Percentiles rank a stretch among this genome's conserved stretches.
Conservation (phyloP, 1,140 invertebrate species). For the Drosophila funebris region DNA sequence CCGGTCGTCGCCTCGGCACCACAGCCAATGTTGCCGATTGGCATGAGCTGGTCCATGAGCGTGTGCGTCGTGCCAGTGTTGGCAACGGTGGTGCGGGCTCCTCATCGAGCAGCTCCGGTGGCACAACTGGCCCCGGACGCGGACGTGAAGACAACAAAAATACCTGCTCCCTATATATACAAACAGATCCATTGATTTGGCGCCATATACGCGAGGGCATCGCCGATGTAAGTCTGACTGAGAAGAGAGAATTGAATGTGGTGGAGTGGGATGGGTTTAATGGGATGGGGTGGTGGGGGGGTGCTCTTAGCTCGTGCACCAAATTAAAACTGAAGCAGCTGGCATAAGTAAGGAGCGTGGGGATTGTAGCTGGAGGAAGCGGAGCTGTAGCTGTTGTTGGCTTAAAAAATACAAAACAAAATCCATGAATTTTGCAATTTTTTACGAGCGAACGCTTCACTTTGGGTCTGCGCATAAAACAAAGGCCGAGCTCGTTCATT, state of each 20-base stretch:
- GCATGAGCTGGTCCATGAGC: conserved; percentile 79
- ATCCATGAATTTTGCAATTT: conserved; percentile 73
- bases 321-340: conserved; percentile 48
- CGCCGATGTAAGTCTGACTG: conserved; percentile 86
- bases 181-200: conserved; percentile 99
- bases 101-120: conserved; percentile 82
- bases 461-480: conserved; percentile 68
- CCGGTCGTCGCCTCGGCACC: conserved; percentile 65
- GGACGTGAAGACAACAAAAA: conserved; percentile 90
- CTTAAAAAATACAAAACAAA: conserved; percentile 41
- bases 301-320: conserved; percentile 24
- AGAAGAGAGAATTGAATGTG: background rate
- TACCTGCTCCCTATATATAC: conserved; percentile 97
- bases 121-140: conserved; percentile 81
- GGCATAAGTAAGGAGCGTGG: background rate
- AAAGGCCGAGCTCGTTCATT: conserved; percentile 37
- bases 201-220: conserved; percentile 92
- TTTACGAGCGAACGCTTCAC: conserved; percentile 60
- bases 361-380: conserved; percentile 7
- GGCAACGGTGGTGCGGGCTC: conserved; percentile 84
- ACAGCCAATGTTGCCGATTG: conserved; percentile 67
- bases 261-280: background rate
- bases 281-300: background rate
- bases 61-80: conserved; percentile 84
- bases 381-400: background rate